Conservation (phyloP, 2,888 invertebrate genomes). For the Nephrotoma guestfalica region DNA sequence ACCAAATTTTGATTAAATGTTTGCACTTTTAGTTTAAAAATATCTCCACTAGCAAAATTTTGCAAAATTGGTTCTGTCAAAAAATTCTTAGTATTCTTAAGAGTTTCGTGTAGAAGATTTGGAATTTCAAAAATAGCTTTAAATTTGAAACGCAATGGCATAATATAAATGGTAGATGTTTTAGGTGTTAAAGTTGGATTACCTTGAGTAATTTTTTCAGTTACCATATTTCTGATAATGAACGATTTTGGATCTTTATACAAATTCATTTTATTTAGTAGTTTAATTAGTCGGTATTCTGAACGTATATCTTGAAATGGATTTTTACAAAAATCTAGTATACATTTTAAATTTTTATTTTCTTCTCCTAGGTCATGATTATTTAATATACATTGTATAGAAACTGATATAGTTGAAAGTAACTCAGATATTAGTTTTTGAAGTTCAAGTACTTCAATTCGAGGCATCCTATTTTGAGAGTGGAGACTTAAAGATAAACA, state of each 20-base stretch:
- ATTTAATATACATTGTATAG: not conserved
- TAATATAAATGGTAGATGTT: conserved; percentile 6
- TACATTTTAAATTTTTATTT: not conserved
- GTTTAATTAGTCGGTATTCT: conserved; percentile 9
- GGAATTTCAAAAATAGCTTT: conserved; percentile 11
- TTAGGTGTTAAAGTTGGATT: conserved; percentile 6
- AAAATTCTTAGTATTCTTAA: not conserved
- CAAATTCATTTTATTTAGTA: conserved; percentile 7
- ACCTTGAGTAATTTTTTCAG: conserved; percentile 1
- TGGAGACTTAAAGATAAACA: conserved; percentile 5
- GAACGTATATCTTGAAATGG: conserved; percentile 10
- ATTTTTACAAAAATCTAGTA: conserved; percentile 8
- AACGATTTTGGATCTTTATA: conserved; percentile 7
- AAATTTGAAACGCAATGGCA: conserved; percentile 10
- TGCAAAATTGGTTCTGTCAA: not conserved
- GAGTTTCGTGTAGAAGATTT: not conserved
- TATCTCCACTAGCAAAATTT: conserved; percentile 9
- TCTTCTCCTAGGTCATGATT: not conserved
- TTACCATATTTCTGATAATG: conserved; percentile 2
- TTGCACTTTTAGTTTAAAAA: conserved; percentile 6
- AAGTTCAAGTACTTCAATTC: conserved; percentile 8
- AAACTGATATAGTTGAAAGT: conserved; percentile 3
- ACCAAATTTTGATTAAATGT: not conserved
- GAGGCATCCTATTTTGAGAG: conserved; percentile 7
- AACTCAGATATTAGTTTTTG: conserved; percentile 8